Conservation (phyloP, 1,140 invertebrate species). For the Brachionus paranguensis region DNA sequence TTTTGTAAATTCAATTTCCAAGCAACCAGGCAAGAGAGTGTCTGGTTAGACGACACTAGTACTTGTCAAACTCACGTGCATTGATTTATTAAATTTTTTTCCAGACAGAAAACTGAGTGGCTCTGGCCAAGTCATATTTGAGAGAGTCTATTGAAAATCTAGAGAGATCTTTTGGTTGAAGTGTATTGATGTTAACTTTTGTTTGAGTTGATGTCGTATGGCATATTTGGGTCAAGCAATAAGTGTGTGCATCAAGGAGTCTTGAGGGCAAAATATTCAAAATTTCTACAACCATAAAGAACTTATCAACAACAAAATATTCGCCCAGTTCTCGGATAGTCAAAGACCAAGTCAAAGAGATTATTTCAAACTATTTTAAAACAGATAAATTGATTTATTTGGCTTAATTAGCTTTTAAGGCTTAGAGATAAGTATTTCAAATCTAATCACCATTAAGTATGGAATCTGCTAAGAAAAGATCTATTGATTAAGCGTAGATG, state of each 20-base stretch:
- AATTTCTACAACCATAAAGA: neutral
- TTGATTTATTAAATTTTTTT: neutral
- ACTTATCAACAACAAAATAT: neutral
- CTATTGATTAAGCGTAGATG: neutral
- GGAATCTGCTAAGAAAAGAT: constrained; percentile 10
- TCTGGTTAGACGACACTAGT: neutral
- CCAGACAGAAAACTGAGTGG: neutral
- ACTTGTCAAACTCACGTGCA: neutral
- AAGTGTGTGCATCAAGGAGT: neutral
- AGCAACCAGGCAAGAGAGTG: neutral
- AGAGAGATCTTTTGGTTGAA: neutral
- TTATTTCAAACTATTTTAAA: constrained; percentile 21
- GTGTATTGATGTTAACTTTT: neutral
- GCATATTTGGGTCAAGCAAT: neutral
- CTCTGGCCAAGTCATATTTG: neutral
- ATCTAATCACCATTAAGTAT: constrained; percentile 19
- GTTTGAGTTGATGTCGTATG: neutral
- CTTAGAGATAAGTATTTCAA: neutral
- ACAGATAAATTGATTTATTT: constrained; percentile 23
- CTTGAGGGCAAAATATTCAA: neutral
- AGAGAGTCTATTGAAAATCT: neutral
- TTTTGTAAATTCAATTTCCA: neutral
- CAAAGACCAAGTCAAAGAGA: neutral
- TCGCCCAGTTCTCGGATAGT: neutral
- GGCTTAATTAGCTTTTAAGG: constrained; percentile 24